These are phyloP conservation scores for Microctenopoma lineatum DNA, from an alignment of 2,797 vertebrate genomes.

Conservation along the genomic window DNA sequence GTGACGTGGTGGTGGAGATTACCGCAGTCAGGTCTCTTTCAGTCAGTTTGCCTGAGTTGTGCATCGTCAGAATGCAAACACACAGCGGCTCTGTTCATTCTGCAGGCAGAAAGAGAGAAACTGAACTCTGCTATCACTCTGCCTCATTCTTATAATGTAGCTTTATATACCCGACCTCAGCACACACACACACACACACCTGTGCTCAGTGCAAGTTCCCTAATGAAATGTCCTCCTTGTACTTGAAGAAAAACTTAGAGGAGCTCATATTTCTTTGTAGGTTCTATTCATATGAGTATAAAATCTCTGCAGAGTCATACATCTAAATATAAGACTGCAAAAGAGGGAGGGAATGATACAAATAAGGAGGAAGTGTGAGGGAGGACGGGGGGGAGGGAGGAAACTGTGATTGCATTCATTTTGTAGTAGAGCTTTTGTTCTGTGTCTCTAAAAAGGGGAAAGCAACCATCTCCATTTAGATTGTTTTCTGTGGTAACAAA, in stretches of 20 bases:
- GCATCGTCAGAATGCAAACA: background rate
- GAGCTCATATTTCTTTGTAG: slow-evolving; percentile 44
- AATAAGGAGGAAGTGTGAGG: slow-evolving; percentile 10
- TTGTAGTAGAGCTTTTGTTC: slow-evolving; percentile 54
- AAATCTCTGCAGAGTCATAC: slow-evolving; percentile 47
- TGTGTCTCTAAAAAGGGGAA: slow-evolving; percentile 39
- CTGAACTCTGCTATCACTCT: background rate
- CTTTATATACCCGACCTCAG: background rate
- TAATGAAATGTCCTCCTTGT: slow-evolving; percentile 39
- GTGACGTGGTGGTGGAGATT: slow-evolving; percentile 31
- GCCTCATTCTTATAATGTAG: slow-evolving; percentile 3
- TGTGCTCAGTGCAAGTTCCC: slow-evolving; percentile 14
- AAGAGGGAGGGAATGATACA: slow-evolving; percentile 24
- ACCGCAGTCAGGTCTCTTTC: slow-evolving; percentile 5
- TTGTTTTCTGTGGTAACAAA: slow-evolving; percentile 40
- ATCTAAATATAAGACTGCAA: slow-evolving; percentile 46
- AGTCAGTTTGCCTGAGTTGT: background rate
- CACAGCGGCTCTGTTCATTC: slow-evolving; percentile 13
- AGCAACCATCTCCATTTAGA: slow-evolving; percentile 63
- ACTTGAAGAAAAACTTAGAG: slow-evolving; percentile 44
- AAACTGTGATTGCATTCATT: slow-evolving; percentile 52
- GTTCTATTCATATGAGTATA: slow-evolving; percentile 43
- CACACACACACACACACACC: slow-evolving; percentile 13
- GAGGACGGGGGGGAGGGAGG: slow-evolving; percentile 1
- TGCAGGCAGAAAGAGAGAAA: background rate